These are phyloP conservation scores for Lasiurus cinereus DNA, from an alignment of 2,113 vertebrate species.

Conservation along the genomic window DNA sequence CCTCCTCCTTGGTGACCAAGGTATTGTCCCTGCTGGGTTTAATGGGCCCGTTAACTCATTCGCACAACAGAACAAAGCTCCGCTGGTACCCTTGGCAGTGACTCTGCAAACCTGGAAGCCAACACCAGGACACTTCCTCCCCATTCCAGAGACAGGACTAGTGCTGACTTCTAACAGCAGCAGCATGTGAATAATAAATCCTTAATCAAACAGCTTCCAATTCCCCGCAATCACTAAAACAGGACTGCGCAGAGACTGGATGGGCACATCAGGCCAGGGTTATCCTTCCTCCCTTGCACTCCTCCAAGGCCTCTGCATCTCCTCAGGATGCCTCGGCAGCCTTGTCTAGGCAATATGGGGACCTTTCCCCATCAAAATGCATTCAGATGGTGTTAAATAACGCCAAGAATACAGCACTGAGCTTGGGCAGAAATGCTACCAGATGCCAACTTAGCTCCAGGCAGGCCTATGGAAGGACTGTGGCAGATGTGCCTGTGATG, in stretches of 20 bases:
- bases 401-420: background rate
- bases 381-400: background rate
- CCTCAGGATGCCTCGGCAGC: background rate
- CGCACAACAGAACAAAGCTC: background rate
- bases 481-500: background rate
- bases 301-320: background rate
- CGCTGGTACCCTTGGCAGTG: background rate
- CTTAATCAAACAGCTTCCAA: background rate
- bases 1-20: background rate
- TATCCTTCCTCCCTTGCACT: background rate
- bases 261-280: background rate
- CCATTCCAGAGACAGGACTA: background rate
- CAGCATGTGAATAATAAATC: background rate
- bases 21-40: background rate
- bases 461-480: rapidly evolving
- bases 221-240: background rate
- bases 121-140: background rate
- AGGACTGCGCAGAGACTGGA: background rate
- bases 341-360: background rate
- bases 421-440: background rate
- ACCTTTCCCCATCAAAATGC: background rate
- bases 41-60: background rate
- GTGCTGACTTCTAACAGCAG: background rate
- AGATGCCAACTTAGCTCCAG: background rate
- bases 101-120: background rate